Conservation (phyloP, 2,113 vertebrate genomes). For the Bombycilla garrulus region DNA sequence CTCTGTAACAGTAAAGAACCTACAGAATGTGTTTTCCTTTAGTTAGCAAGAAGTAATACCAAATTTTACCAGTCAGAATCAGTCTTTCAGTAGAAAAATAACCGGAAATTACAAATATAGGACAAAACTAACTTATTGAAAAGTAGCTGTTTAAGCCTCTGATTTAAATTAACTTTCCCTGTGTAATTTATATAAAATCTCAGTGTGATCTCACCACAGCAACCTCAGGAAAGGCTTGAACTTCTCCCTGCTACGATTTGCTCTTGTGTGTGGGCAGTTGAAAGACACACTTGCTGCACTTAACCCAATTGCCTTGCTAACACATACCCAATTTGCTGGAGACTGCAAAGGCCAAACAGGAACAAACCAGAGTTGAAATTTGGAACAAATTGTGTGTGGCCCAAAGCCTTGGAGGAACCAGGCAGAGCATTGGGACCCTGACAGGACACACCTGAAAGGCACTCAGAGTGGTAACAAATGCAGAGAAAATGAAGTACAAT, state of each 20-base stretch:
- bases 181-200: background rate
- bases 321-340: background rate
- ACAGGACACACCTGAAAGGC: background rate
- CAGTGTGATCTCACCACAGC: background rate
- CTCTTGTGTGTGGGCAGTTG: background rate
- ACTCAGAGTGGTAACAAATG: background rate
- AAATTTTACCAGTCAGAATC: background rate
- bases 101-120: background rate
- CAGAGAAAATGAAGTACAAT: background rate
- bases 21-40: background rate
- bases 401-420: background rate
- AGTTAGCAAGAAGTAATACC: background rate
- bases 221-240: background rate
- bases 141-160: background rate
- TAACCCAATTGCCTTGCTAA: background rate
- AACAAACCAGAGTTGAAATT: background rate
- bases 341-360: background rate
- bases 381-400: background rate
- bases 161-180: background rate
- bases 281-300: background rate
- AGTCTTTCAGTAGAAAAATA: background rate
- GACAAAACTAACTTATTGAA: background rate
- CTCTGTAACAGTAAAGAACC: background rate
- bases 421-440: background rate
- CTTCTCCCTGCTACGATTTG: background rate